These are phyloP conservation scores for Eumerus sabulonum DNA, from an alignment of 2,888 invertebrate species.

Conservation along the genomic window DNA sequence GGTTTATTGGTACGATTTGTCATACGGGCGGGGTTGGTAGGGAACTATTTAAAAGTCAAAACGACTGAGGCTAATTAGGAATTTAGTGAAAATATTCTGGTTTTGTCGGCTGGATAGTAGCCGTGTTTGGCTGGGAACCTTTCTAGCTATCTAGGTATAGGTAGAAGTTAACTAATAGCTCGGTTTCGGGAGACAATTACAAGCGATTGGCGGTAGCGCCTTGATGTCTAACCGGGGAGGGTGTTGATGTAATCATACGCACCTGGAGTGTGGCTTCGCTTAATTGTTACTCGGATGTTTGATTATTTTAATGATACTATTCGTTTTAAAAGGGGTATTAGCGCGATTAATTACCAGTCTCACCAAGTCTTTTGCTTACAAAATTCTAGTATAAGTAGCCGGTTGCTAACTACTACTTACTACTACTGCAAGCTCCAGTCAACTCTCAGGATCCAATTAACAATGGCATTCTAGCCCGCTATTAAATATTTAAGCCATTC, in stretches of 20 bases:
- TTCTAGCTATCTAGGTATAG: no score
- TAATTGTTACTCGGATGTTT: no score
- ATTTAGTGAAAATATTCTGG: slow-evolving; percentile 43
- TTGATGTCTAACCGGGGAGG: slow-evolving; percentile 40
- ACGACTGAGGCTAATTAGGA: slow-evolving; percentile 46
- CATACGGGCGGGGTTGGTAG: not conserved
- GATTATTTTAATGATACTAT: no score
- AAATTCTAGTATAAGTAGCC: no score
- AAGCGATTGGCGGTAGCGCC: slow-evolving; percentile 31
- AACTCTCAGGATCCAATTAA: no score
- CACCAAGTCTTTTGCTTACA: no score
- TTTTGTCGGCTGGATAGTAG: not conserved
- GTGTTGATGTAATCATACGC: not conserved
- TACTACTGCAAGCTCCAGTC: no score
- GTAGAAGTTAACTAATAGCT: slow-evolving; percentile 41
- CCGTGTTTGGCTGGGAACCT: slow-evolving; percentile 23
- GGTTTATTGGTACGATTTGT: slow-evolving; percentile 1
- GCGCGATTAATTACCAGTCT: no score
- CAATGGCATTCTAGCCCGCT: no score
- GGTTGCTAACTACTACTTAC: no score
- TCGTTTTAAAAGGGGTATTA: no score
- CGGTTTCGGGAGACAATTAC: slow-evolving; percentile 6
- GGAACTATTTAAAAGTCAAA: slow-evolving; percentile 1
- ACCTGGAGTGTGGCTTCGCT: not conserved
- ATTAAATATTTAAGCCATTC: no score